Conservation (phyloP, 2,888 invertebrate genomes). For the Cataglyphis albicans region DNA sequence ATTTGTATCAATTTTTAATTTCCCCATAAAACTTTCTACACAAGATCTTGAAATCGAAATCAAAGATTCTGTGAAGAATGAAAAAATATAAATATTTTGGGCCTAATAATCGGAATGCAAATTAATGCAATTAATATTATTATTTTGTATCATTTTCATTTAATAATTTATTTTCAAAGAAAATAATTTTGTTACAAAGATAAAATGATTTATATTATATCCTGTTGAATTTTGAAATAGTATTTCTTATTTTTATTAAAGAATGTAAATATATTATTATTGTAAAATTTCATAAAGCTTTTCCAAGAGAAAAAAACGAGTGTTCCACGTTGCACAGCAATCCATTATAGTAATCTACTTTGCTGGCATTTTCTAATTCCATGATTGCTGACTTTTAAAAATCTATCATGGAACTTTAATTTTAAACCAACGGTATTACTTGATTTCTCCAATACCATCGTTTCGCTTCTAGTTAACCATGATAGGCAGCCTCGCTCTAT, state of each 20-base stretch:
- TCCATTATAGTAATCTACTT: not conserved
- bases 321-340: not conserved
- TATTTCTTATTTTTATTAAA: not conserved
- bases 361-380: not conserved
- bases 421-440: not conserved
- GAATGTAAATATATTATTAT: not conserved
- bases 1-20: not conserved
- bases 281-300: not conserved
- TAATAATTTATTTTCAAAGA: not conserved
- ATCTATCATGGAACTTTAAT: conserved; percentile 15
- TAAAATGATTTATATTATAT: not conserved
- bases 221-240: not conserved
- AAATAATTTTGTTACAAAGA: not conserved
- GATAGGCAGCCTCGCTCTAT: not conserved
- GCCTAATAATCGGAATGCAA: not conserved
- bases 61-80: not conserved
- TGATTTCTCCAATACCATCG: not conserved
- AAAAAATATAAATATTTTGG: not conserved
- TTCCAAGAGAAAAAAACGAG: not conserved
- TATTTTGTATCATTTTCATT: not conserved
- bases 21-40: not conserved
- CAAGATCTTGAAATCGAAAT: not conserved
- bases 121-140: not conserved
- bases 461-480: not conserved
- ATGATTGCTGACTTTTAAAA: not conserved